Base-by-base conservation (phyloP, 2,888 invertebrate species). In the Drosophila falleni region DNA sequence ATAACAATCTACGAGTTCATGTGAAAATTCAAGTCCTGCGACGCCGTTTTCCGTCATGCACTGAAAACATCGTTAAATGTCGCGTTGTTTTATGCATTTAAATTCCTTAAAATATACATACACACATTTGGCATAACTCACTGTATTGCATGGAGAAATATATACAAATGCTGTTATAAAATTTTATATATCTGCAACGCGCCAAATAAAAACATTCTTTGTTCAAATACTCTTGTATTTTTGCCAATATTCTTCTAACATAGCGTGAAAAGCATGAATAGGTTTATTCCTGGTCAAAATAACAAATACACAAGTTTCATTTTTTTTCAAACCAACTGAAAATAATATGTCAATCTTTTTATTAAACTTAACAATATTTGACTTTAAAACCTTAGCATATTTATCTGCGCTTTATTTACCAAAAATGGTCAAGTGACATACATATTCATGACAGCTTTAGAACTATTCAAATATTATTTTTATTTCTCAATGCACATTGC, bases 141-240 rank as follows among this genome's bases (percentile, higher is more conserved):
- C 10, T 15, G 15, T 15, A 11, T 35, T 46, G 19, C 41, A 19
- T 33, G 60, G 8, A 2, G 42, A 31, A 37, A 56, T 54, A 56
- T 53, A 58, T 53, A 61, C 42, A 64, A 71, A 54, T 77, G 64
- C 31, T 47, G 35, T 39, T 39, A 11, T 37, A 51, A 50, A 46
- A 68, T 78, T 72, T 58, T 72, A 73, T 87, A 83, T 71, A 86
- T 86, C 65, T 76, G 87, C 80, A 86, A 56, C 29, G 44, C 66
- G 53, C 51, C 63, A 79, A 79, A 29, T n/a, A 26, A 54, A 69
- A 74, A 62, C 58, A 23, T 26, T 1, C n/a, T 8, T 16, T 9
- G 9, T 3, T 13, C 1, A 19, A 37, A 47, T 13, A 29, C 3
- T 8, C 19, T 46, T 29, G 8, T 13, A 3, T 35, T 23, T 29